These are phyloP conservation scores for Macrotus californicus DNA, from an alignment of 2,113 vertebrate species.

Conservation along the genomic window DNA sequence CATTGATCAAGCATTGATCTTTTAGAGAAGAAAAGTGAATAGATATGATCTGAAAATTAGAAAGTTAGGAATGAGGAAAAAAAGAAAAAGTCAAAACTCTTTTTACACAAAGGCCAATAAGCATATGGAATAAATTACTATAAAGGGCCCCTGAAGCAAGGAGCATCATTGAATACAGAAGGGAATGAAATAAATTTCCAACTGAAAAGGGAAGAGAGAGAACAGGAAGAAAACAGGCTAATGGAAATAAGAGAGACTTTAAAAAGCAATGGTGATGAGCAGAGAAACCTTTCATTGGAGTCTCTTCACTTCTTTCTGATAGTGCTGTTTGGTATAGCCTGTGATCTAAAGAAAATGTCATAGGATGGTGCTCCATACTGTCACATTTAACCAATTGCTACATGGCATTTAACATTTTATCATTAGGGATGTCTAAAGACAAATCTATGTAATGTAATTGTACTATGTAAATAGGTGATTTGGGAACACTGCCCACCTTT, in stretches of 20 bases:
- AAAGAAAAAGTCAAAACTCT: constrained; percentile 70
- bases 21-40: constrained; percentile 73
- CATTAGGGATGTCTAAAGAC: constrained; percentile 49
- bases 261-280: constrained; percentile 44
- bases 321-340: constrained; percentile 31
- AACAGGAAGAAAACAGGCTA: constrained; percentile 61
- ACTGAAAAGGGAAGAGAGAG: constrained; percentile 74
- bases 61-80: constrained; percentile 73
- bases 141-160: constrained; percentile 79
- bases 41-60: constrained; percentile 79
- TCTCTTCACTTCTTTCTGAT: constrained; percentile 43
- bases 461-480: constrained; percentile 25
- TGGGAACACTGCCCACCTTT: constrained; percentile 22
- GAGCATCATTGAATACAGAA: constrained; percentile 77
- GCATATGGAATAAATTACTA: constrained; percentile 81
- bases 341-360: constrained; percentile 54
- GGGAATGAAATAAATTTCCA: constrained; percentile 79
- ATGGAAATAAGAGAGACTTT: constrained; percentile 70
- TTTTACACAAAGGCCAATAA: constrained; percentile 79
- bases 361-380: constrained; percentile 28
- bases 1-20: no score
- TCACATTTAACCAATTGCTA: constrained; percentile 67
- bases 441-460: constrained; percentile 11
- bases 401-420: constrained; percentile 60
- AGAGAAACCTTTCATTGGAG: constrained; percentile 29